Evolutionary conservation across 1,140 invertebrate species (phyloP), one percentile per base, ranked within the genome.

Genomic region (Scaptomyza pallida): DNA sequence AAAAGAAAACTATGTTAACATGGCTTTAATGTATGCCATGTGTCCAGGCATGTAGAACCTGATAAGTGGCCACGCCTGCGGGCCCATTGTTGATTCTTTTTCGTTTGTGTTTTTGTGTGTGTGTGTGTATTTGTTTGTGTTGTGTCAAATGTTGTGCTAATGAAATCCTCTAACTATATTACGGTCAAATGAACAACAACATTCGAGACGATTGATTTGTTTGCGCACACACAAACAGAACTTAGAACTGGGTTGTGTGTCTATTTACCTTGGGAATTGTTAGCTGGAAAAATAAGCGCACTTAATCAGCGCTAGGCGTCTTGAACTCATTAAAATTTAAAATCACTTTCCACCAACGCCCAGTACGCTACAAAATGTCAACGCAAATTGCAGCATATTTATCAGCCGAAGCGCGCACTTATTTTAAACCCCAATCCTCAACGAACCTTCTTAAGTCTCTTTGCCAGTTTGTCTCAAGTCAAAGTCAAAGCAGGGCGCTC

Each of bases 341-440:
- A 86, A 86, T 82, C 74, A 86, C 82, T 82, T 75, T 67, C 59
- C 54, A 35, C 43, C 47, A 61, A 59, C 75, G 63, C 40, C 57
- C 69, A 81, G 61, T 62, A 37, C 52, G 45, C 61, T 44, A 48
- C 33, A 78, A 89, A 85, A 89, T 85, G 85, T 89, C 85, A 89
- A 89, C 85, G 71, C 68, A 89, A 89, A 89, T 85, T 89, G 74
- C 79, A 89, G 85, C 85, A 80, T 89, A 85, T 89, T 89, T 89
- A 73, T 89, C 85, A 89, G 73, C 81, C 76, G 40, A 52, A 48
- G 55, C 37, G 70, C 59, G 52, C 15, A 50, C 41, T 77, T 80
- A 70, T 33, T 47, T 56, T 8, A n/a, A 26, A 3, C 33, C 41
- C 33, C 17, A 19, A 45, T n/a, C 13, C 23, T 12, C 33, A 17